Conservation (phyloP, 2,797 vertebrate genomes). For the Emys orbicularis region DNA sequence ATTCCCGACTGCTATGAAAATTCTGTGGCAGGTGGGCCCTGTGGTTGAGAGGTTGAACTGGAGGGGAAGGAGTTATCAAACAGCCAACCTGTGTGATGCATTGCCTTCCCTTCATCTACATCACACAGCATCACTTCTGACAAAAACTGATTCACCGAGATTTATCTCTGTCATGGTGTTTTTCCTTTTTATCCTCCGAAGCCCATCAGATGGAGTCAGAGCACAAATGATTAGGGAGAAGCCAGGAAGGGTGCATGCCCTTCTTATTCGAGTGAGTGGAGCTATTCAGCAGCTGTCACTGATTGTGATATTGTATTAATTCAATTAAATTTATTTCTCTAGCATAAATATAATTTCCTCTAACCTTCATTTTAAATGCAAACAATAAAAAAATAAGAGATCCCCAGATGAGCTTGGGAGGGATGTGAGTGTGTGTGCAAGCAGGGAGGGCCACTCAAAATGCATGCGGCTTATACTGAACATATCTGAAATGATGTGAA, state of each 20-base stretch:
- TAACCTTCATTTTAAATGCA: conserved; percentile 8
- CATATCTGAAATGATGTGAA: neutral
- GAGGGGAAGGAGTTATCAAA: neutral
- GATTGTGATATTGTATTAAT: neutral
- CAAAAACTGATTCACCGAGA: neutral
- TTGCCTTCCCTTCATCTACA: neutral
- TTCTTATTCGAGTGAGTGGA: neutral
- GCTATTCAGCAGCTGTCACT: neutral
- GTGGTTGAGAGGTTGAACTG: neutral
- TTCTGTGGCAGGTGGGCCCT: neutral
- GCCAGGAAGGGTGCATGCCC: neutral
- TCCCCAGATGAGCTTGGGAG: neutral
- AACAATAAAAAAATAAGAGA: conserved; percentile 14
- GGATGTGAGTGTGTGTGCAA: neutral
- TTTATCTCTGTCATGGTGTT: conserved; percentile 13
- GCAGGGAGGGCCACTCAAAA: conserved; percentile 28
- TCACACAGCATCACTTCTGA: neutral
- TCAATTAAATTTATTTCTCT: neutral
- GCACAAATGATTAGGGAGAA: neutral
- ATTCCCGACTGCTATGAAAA: neutral
- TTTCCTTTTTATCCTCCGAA: conserved; percentile 4
- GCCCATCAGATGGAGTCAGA: neutral
- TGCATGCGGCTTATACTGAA: neutral
- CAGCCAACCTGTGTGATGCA: neutral
- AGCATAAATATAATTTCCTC: neutral